Evolutionary conservation across 2,888 invertebrate genomes (phyloP).

Genomic region (Gastracanthus pulcherrimus): DNA sequence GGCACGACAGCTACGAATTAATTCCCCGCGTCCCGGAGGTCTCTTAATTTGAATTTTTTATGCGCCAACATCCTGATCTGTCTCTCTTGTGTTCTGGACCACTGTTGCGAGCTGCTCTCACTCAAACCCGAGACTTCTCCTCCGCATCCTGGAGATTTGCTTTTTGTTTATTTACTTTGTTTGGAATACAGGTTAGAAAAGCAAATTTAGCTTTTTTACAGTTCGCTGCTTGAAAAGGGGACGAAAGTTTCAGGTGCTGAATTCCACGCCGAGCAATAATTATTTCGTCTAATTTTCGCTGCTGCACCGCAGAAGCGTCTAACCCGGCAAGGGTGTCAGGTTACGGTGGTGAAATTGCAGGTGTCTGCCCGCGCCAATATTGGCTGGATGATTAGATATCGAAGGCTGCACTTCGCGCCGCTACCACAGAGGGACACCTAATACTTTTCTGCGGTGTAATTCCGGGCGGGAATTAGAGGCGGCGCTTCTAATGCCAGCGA

Average conservation of each 20-base stretch:
- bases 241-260: background rate
- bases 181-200: too few relatives aligned
- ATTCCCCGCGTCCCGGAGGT: conserved; percentile 51
- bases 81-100: background rate
- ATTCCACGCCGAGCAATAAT: background rate
- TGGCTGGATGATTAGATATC: conserved; percentile 29
- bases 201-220: too few relatives aligned
- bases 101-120: too few relatives aligned
- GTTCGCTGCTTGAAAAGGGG: too few relatives aligned
- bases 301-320: background rate
- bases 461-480: conserved; percentile 53
- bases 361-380: conserved; percentile 9
- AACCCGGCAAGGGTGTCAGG: conserved; percentile 27
- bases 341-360: conserved; percentile 36
- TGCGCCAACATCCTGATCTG: background rate
- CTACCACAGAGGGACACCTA: conserved; percentile 35
- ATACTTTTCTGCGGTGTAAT: conserved; percentile 59
- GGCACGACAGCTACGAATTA: conserved; percentile 58
- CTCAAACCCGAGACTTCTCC: background rate
- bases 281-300: conserved; percentile 13
- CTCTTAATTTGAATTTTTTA: conserved; percentile 61
- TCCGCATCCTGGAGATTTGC: background rate
- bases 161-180: background rate
- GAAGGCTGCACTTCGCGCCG: background rate
- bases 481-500: conserved; percentile 26